phyloP scores from a whole-genome alignment of 2,113 vertebrate genomes.

The Suncus etruscus region DNA sequence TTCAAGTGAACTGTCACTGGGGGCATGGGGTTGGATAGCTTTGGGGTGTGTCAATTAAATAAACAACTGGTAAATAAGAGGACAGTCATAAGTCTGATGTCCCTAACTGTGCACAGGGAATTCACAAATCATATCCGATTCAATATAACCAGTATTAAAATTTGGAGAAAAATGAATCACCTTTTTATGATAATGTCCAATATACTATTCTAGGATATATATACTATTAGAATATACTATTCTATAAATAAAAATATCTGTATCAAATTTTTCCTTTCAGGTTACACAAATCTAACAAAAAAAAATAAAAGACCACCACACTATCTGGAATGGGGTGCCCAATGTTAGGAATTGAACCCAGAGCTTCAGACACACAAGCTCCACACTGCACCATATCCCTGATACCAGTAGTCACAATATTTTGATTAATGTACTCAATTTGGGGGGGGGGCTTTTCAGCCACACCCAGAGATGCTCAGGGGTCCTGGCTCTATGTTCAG shows the following conservation, averaged over 20 bases:
- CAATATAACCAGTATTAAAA: slow-evolving; percentile 50
- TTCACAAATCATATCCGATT: background rate
- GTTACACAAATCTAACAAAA: background rate
- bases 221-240: no score
- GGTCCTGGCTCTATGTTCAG: no score
- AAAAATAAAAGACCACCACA: no score
- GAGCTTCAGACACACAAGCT: no score
- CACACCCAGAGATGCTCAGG: no score
- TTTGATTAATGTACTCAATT: slow-evolving; percentile 47
- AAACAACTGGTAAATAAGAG: slow-evolving; percentile 35
- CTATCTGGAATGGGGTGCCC: no score
- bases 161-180: slow-evolving; percentile 45
- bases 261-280: slow-evolving; percentile 38
- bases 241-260: background rate
- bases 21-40: slow-evolving; percentile 24
- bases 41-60: slow-evolving; percentile 39
- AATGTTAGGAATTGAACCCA: no score
- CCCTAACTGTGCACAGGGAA: slow-evolving; percentile 22
- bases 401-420: slow-evolving; percentile 22
- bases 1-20: slow-evolving; percentile 50
- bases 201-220: background rate
- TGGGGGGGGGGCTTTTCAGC: no score
- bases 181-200: slow-evolving; percentile 32
- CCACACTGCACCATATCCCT: no score
- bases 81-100: background rate